A percentile compares a stretch with the other conserved stretches of the same genome.
Conservation (phyloP, 2,797 vertebrate species). For the Myripristis murdjan region DNA sequence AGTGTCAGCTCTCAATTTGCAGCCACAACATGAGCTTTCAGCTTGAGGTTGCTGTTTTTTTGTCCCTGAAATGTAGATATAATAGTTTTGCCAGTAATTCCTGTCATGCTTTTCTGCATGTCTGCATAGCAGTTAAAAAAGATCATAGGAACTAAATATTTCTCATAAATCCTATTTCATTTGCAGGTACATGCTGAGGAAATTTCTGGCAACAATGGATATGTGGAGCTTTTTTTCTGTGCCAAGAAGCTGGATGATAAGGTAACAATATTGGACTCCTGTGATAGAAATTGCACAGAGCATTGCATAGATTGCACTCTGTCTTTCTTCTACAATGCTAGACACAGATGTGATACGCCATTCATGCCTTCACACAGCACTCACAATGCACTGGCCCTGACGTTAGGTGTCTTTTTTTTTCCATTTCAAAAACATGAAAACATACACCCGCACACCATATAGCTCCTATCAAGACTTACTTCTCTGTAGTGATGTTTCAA, state of each 20-base stretch:
- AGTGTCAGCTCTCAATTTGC: constrained; percentile 4
- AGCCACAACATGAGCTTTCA: neutral
- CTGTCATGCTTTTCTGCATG: neutral
- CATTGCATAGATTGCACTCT: neutral
- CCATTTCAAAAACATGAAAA: constrained; percentile 16
- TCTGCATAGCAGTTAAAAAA: neutral
- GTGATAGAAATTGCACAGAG: constrained; percentile 12
- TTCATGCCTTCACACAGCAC: constrained; percentile 42
- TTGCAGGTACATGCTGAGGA: constrained; percentile 93
- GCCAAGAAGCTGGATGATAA: constrained; percentile 97
- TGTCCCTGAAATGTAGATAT: constrained; percentile 8
- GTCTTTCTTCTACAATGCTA: neutral
- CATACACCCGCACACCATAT: too few relatives aligned
- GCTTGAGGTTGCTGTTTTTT: neutral
- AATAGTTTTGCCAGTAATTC: neutral
- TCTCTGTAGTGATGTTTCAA: too few relatives aligned
- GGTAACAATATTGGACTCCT: constrained; percentile 78
- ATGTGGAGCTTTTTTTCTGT: constrained; percentile 93
- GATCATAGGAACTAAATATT: constrained; percentile 18
- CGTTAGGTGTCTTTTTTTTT: constrained; percentile 38
- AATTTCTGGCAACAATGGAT: constrained; percentile 96
- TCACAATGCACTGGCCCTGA: constrained; percentile 33
- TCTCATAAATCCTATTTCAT: constrained; percentile 42
- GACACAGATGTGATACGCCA: constrained; percentile 24
- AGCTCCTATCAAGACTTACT: too few relatives aligned